These are phyloP conservation scores for Chelonus insularis DNA, from an alignment of 1,140 invertebrate species.

Conservation along the genomic window DNA sequence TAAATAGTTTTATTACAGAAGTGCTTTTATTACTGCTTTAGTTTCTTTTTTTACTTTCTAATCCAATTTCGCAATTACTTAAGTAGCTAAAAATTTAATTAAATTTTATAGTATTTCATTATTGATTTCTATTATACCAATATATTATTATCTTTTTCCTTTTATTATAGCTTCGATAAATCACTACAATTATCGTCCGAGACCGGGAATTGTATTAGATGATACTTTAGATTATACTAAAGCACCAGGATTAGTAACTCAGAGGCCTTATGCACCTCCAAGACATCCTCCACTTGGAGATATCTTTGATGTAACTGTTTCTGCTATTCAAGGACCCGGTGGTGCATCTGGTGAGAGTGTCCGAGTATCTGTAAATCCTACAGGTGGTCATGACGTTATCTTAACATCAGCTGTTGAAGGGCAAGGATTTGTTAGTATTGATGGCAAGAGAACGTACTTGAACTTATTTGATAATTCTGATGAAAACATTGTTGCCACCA, in stretches of 20 bases:
- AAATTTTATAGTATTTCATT: too few relatives aligned
- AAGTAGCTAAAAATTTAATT: too few relatives aligned
- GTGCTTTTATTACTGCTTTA: too few relatives aligned
- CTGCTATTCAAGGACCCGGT: slow-evolving; percentile 81
- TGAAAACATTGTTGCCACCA: slow-evolving; percentile 35
- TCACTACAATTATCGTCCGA: slow-evolving; percentile 66
- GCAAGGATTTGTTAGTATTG: slow-evolving; percentile 89
- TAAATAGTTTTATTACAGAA: too few relatives aligned
- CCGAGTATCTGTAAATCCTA: slow-evolving; percentile 54
- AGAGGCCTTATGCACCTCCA: slow-evolving; percentile 52
- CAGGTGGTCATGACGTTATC: slow-evolving; percentile 64
- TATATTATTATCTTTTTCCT: background rate
- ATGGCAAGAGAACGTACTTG: slow-evolving; percentile 85
- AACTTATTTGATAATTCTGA: slow-evolving; percentile 74
- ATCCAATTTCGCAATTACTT: too few relatives aligned
- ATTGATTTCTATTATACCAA: too few relatives aligned
- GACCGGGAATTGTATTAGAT: slow-evolving; percentile 80
- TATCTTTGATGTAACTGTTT: slow-evolving; percentile 86
- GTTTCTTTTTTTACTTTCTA: too few relatives aligned
- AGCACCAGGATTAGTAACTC: slow-evolving; percentile 52
- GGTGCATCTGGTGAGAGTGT: slow-evolving; percentile 54
- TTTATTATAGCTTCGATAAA: slow-evolving; percentile 32
- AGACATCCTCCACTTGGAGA: slow-evolving; percentile 65
- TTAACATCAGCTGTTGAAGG: slow-evolving; percentile 76
- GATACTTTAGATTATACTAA: slow-evolving; percentile 64